Conservation (phyloP, 2,888 invertebrate genomes). For the Phymatocera aterrima region DNA sequence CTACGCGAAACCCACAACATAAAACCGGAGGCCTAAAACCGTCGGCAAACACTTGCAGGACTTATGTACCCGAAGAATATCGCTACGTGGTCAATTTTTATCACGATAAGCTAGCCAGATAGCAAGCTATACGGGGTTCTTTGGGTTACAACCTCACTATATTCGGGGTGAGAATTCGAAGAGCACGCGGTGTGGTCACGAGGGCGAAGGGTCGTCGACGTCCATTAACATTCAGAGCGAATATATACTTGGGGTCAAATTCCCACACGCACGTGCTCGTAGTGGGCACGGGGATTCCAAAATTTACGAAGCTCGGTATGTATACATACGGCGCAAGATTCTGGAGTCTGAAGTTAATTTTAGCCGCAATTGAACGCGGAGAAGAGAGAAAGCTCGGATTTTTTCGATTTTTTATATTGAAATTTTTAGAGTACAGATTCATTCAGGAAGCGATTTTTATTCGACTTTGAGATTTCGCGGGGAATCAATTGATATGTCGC, state of each 20-base stretch:
- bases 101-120: too few species aligned
- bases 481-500: too few species aligned
- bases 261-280: background rate
- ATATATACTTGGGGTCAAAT: constrained; percentile 7
- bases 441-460: too few species aligned
- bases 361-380: too few species aligned
- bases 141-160: background rate
- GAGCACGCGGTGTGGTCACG: background rate
- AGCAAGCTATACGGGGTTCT: too few species aligned
- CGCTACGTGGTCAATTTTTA: background rate
- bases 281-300: background rate
- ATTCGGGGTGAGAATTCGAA: background rate
- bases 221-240: constrained; percentile 6
- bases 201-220: constrained; percentile 10
- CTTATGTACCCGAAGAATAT: constrained; percentile 2
- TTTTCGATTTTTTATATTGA: too few species aligned
- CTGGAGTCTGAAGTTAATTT: too few species aligned
- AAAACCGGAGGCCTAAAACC: too few species aligned
- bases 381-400: too few species aligned
- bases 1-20: background rate
- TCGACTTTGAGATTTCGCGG: too few species aligned
- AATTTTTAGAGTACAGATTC: too few species aligned
- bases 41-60: background rate
- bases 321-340: too few species aligned
- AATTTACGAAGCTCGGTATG: background rate